Percentiles rank a stretch among this genome's conserved stretches.
phyloP scores from a whole-genome alignment of 2,797 vertebrate genomes.

The Megalops cyprinoides region DNA sequence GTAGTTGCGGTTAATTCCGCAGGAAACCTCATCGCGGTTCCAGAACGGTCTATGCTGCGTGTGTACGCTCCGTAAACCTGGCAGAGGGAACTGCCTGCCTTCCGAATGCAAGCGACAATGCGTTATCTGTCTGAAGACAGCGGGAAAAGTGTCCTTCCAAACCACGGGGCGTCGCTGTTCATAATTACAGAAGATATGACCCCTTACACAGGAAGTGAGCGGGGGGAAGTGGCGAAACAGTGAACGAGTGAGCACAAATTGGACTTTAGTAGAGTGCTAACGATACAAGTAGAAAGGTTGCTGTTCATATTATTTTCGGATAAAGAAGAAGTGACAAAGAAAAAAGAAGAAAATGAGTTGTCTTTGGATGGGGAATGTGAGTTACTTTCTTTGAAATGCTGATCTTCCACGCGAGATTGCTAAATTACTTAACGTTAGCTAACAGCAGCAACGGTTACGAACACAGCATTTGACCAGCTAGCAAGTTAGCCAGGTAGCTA shows the following conservation, averaged over 20 bases:
- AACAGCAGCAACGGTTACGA: background rate
- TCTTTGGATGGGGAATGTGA: slow-evolving; percentile 76
- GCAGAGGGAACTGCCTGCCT: too few relatives aligned
- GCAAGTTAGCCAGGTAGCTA: too few relatives aligned
- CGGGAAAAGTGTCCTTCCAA: background rate
- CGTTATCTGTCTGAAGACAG: too few relatives aligned
- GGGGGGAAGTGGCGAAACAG: too few relatives aligned
- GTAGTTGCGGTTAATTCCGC: too few relatives aligned
- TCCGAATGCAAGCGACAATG: too few relatives aligned
- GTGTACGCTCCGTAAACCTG: too few relatives aligned
- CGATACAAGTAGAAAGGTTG: background rate
- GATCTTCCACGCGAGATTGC: background rate
- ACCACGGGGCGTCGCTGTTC: background rate
- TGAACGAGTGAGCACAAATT: background rate
- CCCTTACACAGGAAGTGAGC: too few relatives aligned
- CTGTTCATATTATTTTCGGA: background rate
- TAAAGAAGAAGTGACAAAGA: background rate
- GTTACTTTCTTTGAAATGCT: slow-evolving; percentile 33
- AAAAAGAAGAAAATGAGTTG: slow-evolving; percentile 61
- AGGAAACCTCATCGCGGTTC: too few relatives aligned
- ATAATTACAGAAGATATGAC: too few relatives aligned
- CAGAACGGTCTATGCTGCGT: too few relatives aligned
- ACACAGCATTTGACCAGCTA: background rate
- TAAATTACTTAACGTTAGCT: background rate
- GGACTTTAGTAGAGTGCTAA: background rate